These are phyloP conservation scores for Bombus sylvicola DNA, from an alignment of 1,140 invertebrate species.

Conservation along the genomic window DNA sequence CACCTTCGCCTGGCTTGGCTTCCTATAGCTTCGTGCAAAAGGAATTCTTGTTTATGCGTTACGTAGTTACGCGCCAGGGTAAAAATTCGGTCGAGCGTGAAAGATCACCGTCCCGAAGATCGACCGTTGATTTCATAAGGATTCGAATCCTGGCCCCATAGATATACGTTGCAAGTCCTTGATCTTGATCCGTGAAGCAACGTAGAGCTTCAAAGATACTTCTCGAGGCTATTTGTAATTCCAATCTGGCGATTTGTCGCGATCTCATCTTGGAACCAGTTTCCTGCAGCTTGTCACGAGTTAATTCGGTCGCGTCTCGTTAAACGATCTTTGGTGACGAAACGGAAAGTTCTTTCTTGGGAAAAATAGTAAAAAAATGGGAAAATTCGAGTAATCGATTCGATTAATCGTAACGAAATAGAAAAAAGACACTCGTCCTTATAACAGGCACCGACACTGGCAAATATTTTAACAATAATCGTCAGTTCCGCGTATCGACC, in stretches of 20 bases:
- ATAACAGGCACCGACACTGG: accelerated
- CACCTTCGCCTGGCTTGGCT: background rate
- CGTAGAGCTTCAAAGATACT: background rate
- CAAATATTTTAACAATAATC: too few species aligned
- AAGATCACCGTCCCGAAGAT: background rate
- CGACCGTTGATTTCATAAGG: background rate
- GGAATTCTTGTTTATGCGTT: slow-evolving; percentile 6
- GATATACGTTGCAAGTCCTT: slow-evolving; percentile 14
- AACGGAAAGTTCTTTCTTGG: too few species aligned
- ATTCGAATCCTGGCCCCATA: background rate
- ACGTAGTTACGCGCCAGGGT: background rate
- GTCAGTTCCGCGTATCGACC: too few species aligned
- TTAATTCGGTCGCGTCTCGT: background rate
- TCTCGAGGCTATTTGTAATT: slow-evolving; percentile 33
- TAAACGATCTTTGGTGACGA: background rate
- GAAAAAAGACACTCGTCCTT: too few species aligned
- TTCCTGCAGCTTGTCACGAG: slow-evolving; percentile 6
- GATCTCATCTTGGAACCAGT: slow-evolving; percentile 48
- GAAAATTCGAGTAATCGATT: too few species aligned
- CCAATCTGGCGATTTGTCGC: slow-evolving; percentile 25
- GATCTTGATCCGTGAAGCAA: slow-evolving; percentile 49
- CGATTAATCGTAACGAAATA: too few species aligned
- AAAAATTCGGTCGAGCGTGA: background rate
- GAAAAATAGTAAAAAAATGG: too few species aligned
- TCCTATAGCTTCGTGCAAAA: background rate